These are phyloP conservation scores for Oreotragus oreotragus DNA, from an alignment of 2,113 vertebrate genomes.

Conservation along the genomic window DNA sequence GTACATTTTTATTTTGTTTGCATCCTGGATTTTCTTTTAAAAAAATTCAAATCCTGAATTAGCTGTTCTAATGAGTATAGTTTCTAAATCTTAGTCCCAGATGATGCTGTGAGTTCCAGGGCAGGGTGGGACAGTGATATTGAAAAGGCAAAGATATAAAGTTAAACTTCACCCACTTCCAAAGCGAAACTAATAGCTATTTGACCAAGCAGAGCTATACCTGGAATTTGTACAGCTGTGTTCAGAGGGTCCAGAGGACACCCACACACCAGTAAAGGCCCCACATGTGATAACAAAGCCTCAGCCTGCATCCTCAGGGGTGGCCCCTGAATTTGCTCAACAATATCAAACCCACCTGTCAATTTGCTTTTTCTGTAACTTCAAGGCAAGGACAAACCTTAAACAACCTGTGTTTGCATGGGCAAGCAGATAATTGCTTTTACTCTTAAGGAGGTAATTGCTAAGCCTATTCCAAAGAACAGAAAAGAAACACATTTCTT, in stretches of 20 bases:
- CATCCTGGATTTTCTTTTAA: not conserved
- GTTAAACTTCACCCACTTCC: not conserved
- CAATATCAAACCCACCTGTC: not conserved
- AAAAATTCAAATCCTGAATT: not conserved
- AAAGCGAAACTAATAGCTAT: not conserved
- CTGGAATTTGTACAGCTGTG: not conserved
- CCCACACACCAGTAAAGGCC: not conserved
- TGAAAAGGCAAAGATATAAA: not conserved
- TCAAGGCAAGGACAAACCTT: slow-evolving; percentile 17
- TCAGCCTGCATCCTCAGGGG: not conserved
- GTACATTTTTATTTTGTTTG: not conserved
- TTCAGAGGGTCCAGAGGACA: not conserved
- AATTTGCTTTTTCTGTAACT: slow-evolving; percentile 43
- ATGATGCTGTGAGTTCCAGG: not conserved
- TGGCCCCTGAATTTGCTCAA: not conserved
- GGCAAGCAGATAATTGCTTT: slow-evolving; percentile 41
- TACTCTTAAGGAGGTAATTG: not conserved
- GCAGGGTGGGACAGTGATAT: not conserved
- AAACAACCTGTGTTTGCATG: slow-evolving; percentile 28
- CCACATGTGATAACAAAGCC: not conserved
- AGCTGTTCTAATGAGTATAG: not conserved
- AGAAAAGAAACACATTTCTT: slow-evolving; percentile 7
- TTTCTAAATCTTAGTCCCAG: not conserved
- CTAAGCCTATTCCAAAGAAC: slow-evolving; percentile 11
- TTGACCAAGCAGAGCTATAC: not conserved